Conservation (phyloP, 2,113 vertebrate species). For the Phrynosoma platyrhinos region DNA sequence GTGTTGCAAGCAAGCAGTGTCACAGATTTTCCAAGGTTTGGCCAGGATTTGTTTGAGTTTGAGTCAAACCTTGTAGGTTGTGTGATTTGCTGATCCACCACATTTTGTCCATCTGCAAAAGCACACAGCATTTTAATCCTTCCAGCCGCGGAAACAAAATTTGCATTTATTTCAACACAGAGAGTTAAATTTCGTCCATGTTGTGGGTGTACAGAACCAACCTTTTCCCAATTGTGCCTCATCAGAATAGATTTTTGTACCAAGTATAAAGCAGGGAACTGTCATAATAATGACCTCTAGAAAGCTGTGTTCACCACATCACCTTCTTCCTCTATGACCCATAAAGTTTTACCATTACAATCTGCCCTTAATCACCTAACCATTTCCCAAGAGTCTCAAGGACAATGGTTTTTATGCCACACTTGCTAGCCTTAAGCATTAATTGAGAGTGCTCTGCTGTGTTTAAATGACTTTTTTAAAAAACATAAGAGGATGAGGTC, state of each 20-base stretch:
- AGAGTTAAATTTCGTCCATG: constrained; percentile 44
- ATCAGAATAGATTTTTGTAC: constrained; percentile 53
- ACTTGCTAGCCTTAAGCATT: constrained; percentile 70
- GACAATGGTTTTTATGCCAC: constrained; percentile 76
- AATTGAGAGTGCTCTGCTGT: constrained; percentile 60
- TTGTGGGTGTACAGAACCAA: constrained; percentile 42
- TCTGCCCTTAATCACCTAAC: constrained; percentile 73
- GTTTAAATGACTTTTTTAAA: constrained; percentile 67
- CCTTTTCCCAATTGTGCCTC: constrained; percentile 33
- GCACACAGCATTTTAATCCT: constrained; percentile 4
- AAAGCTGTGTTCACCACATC: constrained; percentile 71
- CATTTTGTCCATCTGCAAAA: constrained; percentile 55
- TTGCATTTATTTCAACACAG: constrained; percentile 44
- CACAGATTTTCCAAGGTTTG: constrained; percentile 5
- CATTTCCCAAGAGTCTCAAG: constrained; percentile 75
- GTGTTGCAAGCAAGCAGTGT: background rate
- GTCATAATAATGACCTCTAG: constrained; percentile 70
- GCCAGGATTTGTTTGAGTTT: constrained; percentile 42
- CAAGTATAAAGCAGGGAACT: constrained; percentile 51
- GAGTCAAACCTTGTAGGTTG: constrained; percentile 52
- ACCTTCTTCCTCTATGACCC: constrained; percentile 72
- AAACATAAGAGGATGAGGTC: constrained; percentile 70
- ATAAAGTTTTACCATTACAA: constrained; percentile 76
- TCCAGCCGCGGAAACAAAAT: constrained; percentile 54
- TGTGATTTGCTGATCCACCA: constrained; percentile 60